These are phyloP conservation scores for Riptortus pedestris DNA, from an alignment of 1,140 invertebrate species.

Conservation along the genomic window DNA sequence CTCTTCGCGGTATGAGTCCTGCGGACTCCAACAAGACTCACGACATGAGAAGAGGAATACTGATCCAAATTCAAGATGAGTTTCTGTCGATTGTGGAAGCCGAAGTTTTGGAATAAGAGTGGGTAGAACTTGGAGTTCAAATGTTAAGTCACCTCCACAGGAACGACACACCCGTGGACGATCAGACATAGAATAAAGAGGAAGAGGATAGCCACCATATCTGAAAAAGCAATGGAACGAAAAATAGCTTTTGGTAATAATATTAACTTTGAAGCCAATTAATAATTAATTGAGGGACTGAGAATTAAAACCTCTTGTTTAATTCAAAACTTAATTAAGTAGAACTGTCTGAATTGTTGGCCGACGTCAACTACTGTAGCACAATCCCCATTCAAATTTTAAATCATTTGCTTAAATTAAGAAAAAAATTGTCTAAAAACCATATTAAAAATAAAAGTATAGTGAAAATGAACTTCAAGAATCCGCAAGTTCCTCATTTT, in stretches of 20 bases:
- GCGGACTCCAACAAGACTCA: slow-evolving; percentile 68
- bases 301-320: background rate
- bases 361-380: no score
- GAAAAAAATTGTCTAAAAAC: no score
- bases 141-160: slow-evolving; percentile 58
- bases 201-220: slow-evolving; percentile 49
- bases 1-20: slow-evolving; percentile 56
- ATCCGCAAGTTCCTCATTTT: no score
- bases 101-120: slow-evolving; percentile 59
- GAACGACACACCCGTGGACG: slow-evolving; percentile 48
- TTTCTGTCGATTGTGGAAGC: slow-evolving; percentile 40
- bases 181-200: slow-evolving; percentile 50
- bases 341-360: no score
- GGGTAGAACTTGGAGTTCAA: slow-evolving; percentile 72
- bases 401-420: no score
- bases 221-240: slow-evolving; percentile 40
- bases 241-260: background rate
- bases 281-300: background rate
- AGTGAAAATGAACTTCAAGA: no score
- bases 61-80: slow-evolving; percentile 66
- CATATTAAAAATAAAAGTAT: no score
- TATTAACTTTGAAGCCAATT: background rate
- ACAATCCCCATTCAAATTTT: no score
- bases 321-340: background rate
- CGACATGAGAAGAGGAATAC: slow-evolving; percentile 68